phyloP scores from a whole-genome alignment of 2,113 vertebrate species.

The Tyto alba region DNA sequence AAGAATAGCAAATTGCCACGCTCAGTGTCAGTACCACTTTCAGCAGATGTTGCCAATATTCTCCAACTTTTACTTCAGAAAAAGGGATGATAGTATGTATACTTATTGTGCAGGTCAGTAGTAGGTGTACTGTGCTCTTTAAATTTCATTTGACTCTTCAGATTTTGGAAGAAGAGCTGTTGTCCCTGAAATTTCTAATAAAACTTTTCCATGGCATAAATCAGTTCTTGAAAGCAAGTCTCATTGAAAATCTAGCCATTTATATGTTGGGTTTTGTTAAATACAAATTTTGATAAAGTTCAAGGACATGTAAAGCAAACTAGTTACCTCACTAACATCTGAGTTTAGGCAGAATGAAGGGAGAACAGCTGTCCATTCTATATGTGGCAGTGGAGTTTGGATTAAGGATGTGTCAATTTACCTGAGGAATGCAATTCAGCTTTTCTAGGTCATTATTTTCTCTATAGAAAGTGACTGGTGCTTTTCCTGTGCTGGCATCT shows the following conservation, averaged over 20 bases:
- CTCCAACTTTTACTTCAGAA: not conserved
- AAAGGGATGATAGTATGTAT: not conserved
- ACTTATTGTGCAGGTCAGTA: not conserved
- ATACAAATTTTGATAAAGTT: not conserved
- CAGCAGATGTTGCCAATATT: not conserved
- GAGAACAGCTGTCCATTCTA: not conserved
- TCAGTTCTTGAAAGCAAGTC: not conserved
- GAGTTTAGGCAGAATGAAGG: not conserved
- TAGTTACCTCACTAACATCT: not conserved
- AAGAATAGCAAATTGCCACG: not conserved
- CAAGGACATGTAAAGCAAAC: not conserved
- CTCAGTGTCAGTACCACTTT: not conserved
- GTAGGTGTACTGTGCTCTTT: not conserved
- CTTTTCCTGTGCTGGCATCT: not conserved
- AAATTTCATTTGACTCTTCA: not conserved
- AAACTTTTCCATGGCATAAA: not conserved
- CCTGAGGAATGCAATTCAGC: not conserved
- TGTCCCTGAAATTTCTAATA: not conserved
- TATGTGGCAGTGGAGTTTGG: not conserved
- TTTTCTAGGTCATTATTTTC: not conserved
- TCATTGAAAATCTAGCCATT: not conserved
- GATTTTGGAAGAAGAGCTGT: not conserved
- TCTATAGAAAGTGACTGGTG: not conserved
- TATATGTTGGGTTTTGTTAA: not conserved
- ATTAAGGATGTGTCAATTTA: not conserved